phyloP scores from a whole-genome alignment of 2,113 vertebrate species.

The Asarcornis scutulata region DNA sequence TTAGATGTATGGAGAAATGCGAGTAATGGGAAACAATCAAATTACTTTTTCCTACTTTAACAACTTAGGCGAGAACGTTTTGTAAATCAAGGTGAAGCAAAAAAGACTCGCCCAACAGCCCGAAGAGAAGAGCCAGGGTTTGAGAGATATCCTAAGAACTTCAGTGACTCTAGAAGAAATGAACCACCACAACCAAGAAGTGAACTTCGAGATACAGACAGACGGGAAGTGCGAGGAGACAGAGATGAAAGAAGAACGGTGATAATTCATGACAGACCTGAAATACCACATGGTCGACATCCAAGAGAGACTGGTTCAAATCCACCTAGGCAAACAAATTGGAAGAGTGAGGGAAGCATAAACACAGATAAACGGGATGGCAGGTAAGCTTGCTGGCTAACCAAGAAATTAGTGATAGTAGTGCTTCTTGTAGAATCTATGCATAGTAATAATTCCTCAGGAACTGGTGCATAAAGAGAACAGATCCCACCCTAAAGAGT shows the following conservation, averaged over 20 bases:
- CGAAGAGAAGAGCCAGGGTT: slow-evolving; percentile 87
- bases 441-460: not conserved
- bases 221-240: slow-evolving; percentile 86
- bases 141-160: slow-evolving; percentile 91
- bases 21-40: not conserved
- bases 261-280: slow-evolving; percentile 85
- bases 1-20: not conserved
- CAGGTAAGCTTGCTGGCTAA: slow-evolving; percentile 75
- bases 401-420: too few species aligned
- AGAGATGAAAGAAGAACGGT: slow-evolving; percentile 89
- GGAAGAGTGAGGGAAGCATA: slow-evolving; percentile 88
- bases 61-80: slow-evolving; percentile 87
- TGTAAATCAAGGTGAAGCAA: slow-evolving; percentile 87
- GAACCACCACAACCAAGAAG: slow-evolving; percentile 82
- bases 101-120: slow-evolving; percentile 86
- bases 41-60: not conserved
- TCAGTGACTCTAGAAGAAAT: slow-evolving; percentile 85
- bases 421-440: not conserved
- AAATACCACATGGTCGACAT: slow-evolving; percentile 84
- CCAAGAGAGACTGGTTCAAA: slow-evolving; percentile 84
- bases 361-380: slow-evolving; percentile 87
- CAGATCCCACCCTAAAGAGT: not conserved
- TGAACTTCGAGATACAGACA: slow-evolving; percentile 88
- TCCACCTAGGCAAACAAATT: slow-evolving; percentile 75
- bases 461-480: not conserved